Evolutionary conservation across 64 coral and sea anemone species (phyloP), one percentile per base, ranked within the genome.

Genomic region (Actinia tenebrosa): DNA sequence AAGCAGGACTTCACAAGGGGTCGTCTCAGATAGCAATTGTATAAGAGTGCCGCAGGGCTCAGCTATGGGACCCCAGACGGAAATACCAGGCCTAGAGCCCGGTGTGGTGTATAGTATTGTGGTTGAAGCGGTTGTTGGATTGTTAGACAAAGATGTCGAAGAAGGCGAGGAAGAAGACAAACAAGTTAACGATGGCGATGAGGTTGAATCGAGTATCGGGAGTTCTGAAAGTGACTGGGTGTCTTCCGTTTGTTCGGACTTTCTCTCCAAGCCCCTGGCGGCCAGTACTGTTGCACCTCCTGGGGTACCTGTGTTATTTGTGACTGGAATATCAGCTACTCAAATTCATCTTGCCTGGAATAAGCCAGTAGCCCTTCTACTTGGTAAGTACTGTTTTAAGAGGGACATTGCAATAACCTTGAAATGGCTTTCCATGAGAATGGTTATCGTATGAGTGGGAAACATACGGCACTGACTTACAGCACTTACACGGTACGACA

Each of bases 261-360:
- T 30, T 87, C 64, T 95, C 11, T 82, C 87, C 46, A 83, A 78
- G 86, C 43, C 94, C 46, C 20, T 95, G 0, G 88, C 86, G 30
- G 88, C 46, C 37, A 83, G 78, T 45, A 95, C 94, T 30, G 22
- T 79, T 79, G 94, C 91, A 26, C 84, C 66, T 55, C 94, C 91
- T 68, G 94, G 90, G 45, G 46, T 69, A 5, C 94, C 94, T 44
- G 88, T 92, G 8, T 64, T 95, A 27, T 47, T 92, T 64, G 83
- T 95, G 15, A 92, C 80, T 8, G 91, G 84, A 64, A 37, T 95
- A 71, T 86, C 90, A 44, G 84, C 84, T 25, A 87, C 90, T 0
- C 94, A 95, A 78, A 86, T 92, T 26, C 77, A 85, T 13, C 66
- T 95, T 23, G 87, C 79, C 30, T 95, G 94, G 94, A 82, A 89